phyloP scores from a whole-genome alignment of 2,888 invertebrate species.

The Pristionchus japonicus region DNA sequence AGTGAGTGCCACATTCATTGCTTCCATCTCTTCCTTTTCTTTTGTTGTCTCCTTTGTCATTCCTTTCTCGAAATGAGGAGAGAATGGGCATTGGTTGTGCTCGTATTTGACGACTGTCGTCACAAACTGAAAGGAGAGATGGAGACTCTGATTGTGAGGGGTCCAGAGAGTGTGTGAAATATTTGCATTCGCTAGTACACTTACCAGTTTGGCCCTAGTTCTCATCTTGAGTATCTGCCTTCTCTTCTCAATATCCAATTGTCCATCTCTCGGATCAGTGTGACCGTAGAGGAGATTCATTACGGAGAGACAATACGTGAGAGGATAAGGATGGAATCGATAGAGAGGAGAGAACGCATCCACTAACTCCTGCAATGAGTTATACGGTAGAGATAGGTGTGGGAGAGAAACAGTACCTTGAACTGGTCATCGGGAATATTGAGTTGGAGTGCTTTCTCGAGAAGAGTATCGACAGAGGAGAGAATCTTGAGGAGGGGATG shows the following conservation, averaged over 20 bases:
- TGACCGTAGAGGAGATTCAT: slow-evolving; percentile 26
- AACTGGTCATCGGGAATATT: slow-evolving; percentile 23
- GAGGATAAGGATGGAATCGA: slow-evolving; percentile 42
- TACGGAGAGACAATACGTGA: slow-evolving; percentile 28
- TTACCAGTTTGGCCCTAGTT: not conserved
- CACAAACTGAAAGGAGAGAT: slow-evolving; percentile 6
- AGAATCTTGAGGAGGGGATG: slow-evolving; percentile 36
- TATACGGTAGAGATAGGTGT: not conserved
- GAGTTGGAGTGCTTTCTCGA: slow-evolving; percentile 42
- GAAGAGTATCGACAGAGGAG: slow-evolving; percentile 28
- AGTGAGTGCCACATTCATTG: not conserved
- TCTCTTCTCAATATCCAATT: not conserved
- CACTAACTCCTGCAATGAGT: not conserved
- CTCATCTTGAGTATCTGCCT: slow-evolving; percentile 24
- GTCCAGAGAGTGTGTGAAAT: not conserved
- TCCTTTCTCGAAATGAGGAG: not conserved
- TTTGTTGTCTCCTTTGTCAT: not conserved
- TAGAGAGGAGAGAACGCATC: slow-evolving; percentile 42
- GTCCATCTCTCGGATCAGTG: not conserved
- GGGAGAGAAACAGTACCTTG: not conserved
- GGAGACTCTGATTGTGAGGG: not conserved
- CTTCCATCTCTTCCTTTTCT: not conserved
- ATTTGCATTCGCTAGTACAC: not conserved
- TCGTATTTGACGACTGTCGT: not conserved
- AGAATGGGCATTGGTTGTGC: not conserved